Evolutionary conservation across 2,113 vertebrate species (phyloP).

Genomic region (Osmerus mordax): DNA sequence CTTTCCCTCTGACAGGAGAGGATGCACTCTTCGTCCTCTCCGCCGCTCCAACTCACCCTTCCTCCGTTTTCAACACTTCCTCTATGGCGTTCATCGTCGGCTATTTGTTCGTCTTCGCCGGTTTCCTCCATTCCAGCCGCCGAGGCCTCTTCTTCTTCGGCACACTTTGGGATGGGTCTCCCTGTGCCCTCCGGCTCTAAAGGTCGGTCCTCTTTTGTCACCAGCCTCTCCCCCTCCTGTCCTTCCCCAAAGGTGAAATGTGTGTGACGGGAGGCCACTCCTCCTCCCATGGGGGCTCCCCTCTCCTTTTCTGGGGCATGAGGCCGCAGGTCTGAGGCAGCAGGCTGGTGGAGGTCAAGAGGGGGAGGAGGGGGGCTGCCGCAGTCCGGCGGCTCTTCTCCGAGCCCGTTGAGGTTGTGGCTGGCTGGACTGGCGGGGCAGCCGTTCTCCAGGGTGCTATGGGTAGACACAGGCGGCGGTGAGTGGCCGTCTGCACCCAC

Average conservation of each 20-base stretch:
- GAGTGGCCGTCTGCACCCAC: slow-evolving; percentile 62
- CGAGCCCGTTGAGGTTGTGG: slow-evolving; percentile 37
- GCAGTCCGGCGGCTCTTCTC: slow-evolving; percentile 12
- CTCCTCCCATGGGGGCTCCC: slow-evolving; percentile 9
- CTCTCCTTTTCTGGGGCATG: slow-evolving; percentile 24
- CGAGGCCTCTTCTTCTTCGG: slow-evolving; percentile 1
- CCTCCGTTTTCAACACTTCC: slow-evolving; percentile 37
- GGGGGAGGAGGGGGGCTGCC: slow-evolving; percentile 8
- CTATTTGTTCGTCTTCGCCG: slow-evolving; percentile 21
- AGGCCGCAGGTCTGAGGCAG: slow-evolving; percentile 14
- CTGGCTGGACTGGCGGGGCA: slow-evolving; percentile 28
- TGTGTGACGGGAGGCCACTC: slow-evolving; percentile 31
- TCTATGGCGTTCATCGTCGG: slow-evolving; percentile 26
- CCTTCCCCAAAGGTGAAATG: slow-evolving; percentile 58
- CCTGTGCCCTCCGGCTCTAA: slow-evolving; percentile 10
- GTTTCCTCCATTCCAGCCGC: slow-evolving; percentile 26
- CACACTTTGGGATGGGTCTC: not conserved
- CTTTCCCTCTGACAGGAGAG: not conserved
- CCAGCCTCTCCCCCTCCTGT: slow-evolving; percentile 17
- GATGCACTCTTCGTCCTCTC: slow-evolving; percentile 34
- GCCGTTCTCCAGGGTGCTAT: slow-evolving; percentile 62
- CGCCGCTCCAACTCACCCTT: slow-evolving; percentile 9
- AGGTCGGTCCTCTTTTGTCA: not conserved
- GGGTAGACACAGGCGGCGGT: slow-evolving; percentile 62
- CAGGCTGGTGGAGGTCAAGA: not conserved